These are phyloP conservation scores for Leucoraja ocellata DNA, from an alignment of 2,797 vertebrate species.

Conservation along the genomic window DNA sequence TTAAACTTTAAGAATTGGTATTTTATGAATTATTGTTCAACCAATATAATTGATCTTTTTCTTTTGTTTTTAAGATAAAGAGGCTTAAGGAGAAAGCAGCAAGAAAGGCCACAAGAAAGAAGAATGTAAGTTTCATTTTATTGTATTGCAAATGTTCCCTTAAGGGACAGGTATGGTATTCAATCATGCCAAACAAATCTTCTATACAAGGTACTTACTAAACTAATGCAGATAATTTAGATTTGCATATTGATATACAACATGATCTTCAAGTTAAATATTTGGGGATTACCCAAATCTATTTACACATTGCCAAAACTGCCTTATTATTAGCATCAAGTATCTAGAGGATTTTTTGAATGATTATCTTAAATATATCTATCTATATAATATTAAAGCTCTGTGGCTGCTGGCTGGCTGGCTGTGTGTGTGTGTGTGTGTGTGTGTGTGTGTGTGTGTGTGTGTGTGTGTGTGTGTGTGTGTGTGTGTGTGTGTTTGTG, in stretches of 20 bases:
- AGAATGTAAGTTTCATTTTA: conserved; percentile 52
- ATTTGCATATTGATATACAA: not conserved
- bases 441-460: too few species aligned
- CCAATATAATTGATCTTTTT: not conserved
- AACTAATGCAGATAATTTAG: not conserved
- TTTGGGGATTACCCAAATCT: not conserved
- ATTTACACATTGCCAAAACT: not conserved
- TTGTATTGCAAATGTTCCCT: not conserved
- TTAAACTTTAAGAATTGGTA: not conserved
- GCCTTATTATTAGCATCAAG: not conserved
- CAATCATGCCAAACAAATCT: not conserved
- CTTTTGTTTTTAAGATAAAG: conserved; percentile 51
- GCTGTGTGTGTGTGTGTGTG: too few species aligned
- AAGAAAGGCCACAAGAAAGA: conserved; percentile 59
- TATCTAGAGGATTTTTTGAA: not conserved
- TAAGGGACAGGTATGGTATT: not conserved
- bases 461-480: too few species aligned
- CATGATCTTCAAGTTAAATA: not conserved
- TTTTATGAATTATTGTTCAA: not conserved
- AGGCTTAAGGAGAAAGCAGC: conserved; percentile 64
- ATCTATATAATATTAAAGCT: too few species aligned
- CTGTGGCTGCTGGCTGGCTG: too few species aligned
- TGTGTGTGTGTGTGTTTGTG: too few species aligned
- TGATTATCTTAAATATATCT: not conserved
- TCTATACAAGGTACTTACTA: not conserved